A percentile compares a stretch with the other conserved stretches of the same genome.
These are phyloP conservation scores for Ridgeia piscesae DNA, from an alignment of 1,140 invertebrate genomes.

Conservation along the genomic window DNA sequence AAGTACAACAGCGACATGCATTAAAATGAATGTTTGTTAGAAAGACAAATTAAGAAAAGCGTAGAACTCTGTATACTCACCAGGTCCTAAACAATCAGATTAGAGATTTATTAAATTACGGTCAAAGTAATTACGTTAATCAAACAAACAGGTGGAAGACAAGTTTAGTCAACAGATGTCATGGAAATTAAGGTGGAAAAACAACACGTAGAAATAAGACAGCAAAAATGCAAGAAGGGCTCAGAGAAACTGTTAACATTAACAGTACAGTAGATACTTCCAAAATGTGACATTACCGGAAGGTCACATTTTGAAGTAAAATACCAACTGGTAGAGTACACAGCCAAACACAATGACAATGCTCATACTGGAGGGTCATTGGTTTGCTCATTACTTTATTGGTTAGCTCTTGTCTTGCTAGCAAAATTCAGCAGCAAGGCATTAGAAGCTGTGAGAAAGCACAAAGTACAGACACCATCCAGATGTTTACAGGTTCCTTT, in stretches of 20 bases:
- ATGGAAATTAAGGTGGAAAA: no score
- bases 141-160: neutral
- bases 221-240: neutral
- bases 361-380: neutral
- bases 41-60: neutral
- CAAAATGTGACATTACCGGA: neutral
- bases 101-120: neutral
- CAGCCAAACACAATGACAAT: neutral
- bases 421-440: neutral
- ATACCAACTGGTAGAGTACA: neutral
- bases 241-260: neutral
- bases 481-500: no score
- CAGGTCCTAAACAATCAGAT: neutral
- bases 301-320: neutral
- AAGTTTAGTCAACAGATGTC: neutral
- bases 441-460: neutral
- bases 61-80: neutral
- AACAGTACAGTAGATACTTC: neutral
- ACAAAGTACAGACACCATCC: neutral
- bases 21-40: neutral
- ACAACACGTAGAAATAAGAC: neutral
- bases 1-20: neutral
- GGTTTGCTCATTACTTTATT: neutral
- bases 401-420: neutral
- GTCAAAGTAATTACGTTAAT: neutral